These are phyloP conservation scores for Hedychridium roseum DNA, from an alignment of 2,888 invertebrate genomes.

Conservation along the genomic window DNA sequence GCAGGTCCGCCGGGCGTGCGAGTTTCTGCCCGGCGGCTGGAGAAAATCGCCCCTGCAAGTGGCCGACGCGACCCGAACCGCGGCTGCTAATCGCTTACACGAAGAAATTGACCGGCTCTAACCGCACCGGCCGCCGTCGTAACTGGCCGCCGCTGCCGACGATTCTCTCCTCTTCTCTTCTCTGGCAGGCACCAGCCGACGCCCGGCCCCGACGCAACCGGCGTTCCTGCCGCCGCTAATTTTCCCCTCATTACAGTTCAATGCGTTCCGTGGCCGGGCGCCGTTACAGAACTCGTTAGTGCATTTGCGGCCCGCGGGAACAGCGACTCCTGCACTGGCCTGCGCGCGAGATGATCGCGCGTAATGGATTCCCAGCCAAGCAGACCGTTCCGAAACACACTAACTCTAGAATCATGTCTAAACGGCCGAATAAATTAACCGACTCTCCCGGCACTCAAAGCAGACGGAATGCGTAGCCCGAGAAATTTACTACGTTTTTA, in stretches of 20 bases:
- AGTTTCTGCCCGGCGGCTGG: too few relatives aligned
- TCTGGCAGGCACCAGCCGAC: constrained; percentile 1
- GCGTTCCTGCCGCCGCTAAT: constrained; percentile 30
- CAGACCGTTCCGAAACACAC: too few relatives aligned
- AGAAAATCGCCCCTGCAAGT: too few relatives aligned
- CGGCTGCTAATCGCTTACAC: constrained; percentile 41
- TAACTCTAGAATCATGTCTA: too few relatives aligned
- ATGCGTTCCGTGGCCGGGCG: constrained; percentile 27
- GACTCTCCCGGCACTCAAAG: too few relatives aligned
- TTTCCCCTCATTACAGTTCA: constrained; percentile 45
- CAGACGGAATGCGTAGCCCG: too few relatives aligned
- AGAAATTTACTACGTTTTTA: too few relatives aligned
- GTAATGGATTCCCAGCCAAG: neutral
- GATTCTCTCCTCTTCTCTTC: neutral
- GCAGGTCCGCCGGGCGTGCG: too few relatives aligned
- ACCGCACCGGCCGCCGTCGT: constrained; percentile 3
- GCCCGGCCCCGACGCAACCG: constrained; percentile 2
- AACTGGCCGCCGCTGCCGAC: neutral
- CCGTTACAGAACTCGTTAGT: constrained; percentile 22
- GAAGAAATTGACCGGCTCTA: constrained; percentile 35
- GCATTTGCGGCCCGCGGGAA: constrained; percentile 4
- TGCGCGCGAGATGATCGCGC: constrained; percentile 16
- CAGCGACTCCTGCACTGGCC: constrained; percentile 13
- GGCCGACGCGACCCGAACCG: too few relatives aligned
- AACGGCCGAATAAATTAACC: too few relatives aligned